A percentile compares a stretch with the other conserved stretches of the same genome.
phyloP scores from a whole-genome alignment of 2,888 invertebrate genomes.

The Lithophane leautieri region DNA sequence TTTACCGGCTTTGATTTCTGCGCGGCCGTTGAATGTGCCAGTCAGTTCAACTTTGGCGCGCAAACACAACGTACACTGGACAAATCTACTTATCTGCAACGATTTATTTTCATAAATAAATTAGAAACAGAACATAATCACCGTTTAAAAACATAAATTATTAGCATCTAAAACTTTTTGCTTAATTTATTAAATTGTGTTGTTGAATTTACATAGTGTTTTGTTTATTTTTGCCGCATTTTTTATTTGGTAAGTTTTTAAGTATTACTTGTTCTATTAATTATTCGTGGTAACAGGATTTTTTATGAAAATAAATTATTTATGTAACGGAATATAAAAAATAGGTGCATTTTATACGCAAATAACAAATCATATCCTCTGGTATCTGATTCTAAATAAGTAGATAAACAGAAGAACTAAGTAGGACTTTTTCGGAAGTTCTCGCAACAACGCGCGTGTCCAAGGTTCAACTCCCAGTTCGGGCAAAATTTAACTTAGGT shows the following conservation, averaged over 20 bases:
- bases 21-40: not conserved
- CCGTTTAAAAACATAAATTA: not conserved
- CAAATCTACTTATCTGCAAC: not conserved
- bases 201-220: conserved; percentile 12
- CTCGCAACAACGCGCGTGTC: not conserved
- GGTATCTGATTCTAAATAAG: too few relatives aligned
- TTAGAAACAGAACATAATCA: not conserved
- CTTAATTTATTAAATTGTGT: not conserved
- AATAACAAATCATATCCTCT: too few relatives aligned
- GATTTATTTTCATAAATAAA: conserved; percentile 10
- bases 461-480: not conserved
- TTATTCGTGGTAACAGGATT: not conserved
- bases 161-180: not conserved
- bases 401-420: not conserved
- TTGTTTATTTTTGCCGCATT: not conserved
- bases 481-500: not conserved
- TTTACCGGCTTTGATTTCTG: conserved; percentile 1
- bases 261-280: not conserved
- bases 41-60: conserved; percentile 41
- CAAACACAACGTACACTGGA: conserved; percentile 21
- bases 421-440: not conserved
- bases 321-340: not conserved
- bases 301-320: not conserved
- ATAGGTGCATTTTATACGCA: too few relatives aligned
- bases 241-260: conserved; percentile 26